A percentile compares a stretch with the other conserved stretches of the same genome.
Evolutionary conservation across 2,113 vertebrate species (phyloP).

Genomic region (Nothobranchius furzeri): DNA sequence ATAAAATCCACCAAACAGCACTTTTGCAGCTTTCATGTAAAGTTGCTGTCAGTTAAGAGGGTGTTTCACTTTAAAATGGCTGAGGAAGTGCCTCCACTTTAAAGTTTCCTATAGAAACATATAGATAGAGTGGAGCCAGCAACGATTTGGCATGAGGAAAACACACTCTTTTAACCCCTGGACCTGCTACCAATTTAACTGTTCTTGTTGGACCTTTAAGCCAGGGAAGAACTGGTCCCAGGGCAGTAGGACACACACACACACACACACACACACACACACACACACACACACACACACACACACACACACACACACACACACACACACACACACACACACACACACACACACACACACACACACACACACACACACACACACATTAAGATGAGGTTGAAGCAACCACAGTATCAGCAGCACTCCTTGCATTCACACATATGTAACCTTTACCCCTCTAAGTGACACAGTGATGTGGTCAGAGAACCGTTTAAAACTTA

Average conservation of each 20-base stretch:
- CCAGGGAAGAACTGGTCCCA: constrained; percentile 2
- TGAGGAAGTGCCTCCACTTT: neutral
- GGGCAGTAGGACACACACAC: neutral
- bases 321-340: too few relatives aligned
- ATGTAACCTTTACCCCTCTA: neutral
- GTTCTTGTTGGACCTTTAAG: constrained; percentile 2
- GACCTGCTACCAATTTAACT: neutral
- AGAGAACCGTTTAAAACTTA: constrained; percentile 28
- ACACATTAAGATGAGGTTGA: constrained; percentile 27
- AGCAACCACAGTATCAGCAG: constrained; percentile 30
- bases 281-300: too few relatives aligned
- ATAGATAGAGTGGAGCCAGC: neutral
- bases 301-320: too few relatives aligned
- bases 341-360: too few relatives aligned
- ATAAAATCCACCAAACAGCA: too few relatives aligned
- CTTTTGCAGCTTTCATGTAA: too few relatives aligned
- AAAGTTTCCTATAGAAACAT: neutral
- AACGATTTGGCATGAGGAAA: constrained; percentile 18
- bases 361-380: too few relatives aligned
- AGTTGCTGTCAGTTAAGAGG: too few relatives aligned
- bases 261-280: constrained; percentile 3
- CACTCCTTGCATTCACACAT: constrained; percentile 25
- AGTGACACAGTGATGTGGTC: constrained; percentile 64
- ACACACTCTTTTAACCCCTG: neutral
- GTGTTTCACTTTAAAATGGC: too few relatives aligned